Evolutionary conservation across 2,888 invertebrate genomes (phyloP).

Genomic region (Leucophora obtusa): DNA sequence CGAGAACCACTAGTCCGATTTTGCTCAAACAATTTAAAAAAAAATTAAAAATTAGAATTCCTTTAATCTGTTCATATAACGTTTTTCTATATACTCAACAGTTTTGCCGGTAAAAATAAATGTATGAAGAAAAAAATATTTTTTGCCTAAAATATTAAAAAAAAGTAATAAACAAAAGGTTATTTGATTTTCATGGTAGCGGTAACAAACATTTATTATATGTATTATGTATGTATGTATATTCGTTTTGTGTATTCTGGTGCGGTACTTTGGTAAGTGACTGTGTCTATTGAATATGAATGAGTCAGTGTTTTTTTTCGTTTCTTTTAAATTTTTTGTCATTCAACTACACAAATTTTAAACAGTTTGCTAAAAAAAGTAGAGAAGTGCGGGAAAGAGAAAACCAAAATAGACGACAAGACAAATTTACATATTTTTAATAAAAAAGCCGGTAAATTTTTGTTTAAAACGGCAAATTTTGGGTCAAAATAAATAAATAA

Average conservation of each 20-base stretch:
- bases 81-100: no score
- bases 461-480: neutral
- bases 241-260: conserved; percentile 29
- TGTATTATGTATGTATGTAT: no score
- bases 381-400: neutral
- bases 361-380: neutral
- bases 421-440: neutral
- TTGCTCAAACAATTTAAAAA: no score
- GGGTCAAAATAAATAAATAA: neutral
- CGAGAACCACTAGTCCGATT: no score
- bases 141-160: no score
- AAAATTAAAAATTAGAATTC: no score
- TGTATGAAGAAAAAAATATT: no score
- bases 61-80: no score
- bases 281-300: conserved; percentile 54
- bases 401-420: neutral
- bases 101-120: no score
- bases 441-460: neutral
- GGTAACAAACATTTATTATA: no score
- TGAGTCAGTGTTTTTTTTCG: conserved; percentile 51
- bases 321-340: conserved; percentile 28
- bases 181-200: no score
- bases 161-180: no score
- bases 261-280: conserved; percentile 11
- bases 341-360: conserved; percentile 14